Evolutionary conservation across 2,113 vertebrate species (phyloP).

Genomic region (Acrocephalus arundinaceus): DNA sequence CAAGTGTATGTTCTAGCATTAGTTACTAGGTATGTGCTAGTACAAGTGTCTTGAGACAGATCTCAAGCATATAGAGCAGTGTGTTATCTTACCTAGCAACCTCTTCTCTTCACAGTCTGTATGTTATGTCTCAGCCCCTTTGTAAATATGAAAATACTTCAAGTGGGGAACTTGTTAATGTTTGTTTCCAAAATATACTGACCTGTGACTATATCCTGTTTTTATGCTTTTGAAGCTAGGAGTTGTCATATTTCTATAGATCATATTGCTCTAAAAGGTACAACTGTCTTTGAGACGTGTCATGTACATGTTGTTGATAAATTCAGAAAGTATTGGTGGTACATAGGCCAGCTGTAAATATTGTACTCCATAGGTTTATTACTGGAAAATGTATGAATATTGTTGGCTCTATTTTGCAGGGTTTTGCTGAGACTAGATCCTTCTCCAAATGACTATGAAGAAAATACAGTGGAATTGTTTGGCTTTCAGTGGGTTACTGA

Average conservation of each 20-base stretch:
- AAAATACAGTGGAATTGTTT: constrained; percentile 88
- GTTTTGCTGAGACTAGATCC: constrained; percentile 89
- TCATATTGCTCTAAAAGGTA: not conserved
- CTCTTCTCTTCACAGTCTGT: not conserved
- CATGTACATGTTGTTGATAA: not conserved
- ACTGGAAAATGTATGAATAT: not conserved
- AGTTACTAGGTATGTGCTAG: not conserved
- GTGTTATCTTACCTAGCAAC: rapidly evolving
- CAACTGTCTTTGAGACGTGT: not conserved
- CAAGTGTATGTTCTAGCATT: not conserved
- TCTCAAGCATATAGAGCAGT: not conserved
- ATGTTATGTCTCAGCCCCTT: not conserved
- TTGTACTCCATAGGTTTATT: not conserved
- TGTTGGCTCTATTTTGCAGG: constrained; percentile 73
- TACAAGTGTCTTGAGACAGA: not conserved
- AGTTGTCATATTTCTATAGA: not conserved
- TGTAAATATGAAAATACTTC: not conserved
- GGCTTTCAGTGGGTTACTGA: constrained; percentile 93
- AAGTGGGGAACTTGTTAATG: not conserved
- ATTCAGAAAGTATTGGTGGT: not conserved
- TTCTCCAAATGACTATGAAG: constrained; percentile 87
- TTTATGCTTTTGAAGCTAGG: not conserved
- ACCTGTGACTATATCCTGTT: not conserved
- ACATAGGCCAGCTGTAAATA: not conserved
- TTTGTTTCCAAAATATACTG: not conserved